Base-by-base conservation (phyloP, 2,113 vertebrate species). In the Xyliphius kryptos region DNA sequence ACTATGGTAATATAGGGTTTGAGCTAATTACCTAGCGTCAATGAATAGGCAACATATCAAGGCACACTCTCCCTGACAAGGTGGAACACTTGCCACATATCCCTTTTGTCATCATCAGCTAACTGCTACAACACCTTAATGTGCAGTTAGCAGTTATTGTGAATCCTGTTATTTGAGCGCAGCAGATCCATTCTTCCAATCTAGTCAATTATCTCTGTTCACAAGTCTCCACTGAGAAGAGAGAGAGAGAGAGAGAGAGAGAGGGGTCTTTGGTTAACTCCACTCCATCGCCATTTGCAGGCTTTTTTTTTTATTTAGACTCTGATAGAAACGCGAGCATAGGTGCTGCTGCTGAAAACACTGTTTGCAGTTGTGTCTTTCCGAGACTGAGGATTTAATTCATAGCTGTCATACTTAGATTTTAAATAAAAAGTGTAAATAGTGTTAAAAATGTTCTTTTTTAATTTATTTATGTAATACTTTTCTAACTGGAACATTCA, bases 1-100 rank as follows among this genome's bases (percentile, higher is more conserved):
- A 91, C 88, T 89, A 91, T 92, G 89, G 90, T 92, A 92, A 90
- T 92, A 92, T 85, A 90, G 89, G 89, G 89, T 92, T 92, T 88
- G 83, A 81, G 78, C 85, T 91, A 92, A 92, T 92, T 92, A 86
- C 89, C 85, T 83, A 87, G 84, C 86, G 85, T 86, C 85, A 82
- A 83, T 90, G 89, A 89, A 92, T 88, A 85, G 86, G 87, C 86
- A 60, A 85, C 85, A 87, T 81, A 85, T 89, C 82, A 86, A 88
- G 82, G 88, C 89, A 89, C 77, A 86, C 89, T 89, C 87, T 88
- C 85, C 87, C 86, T 91, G 89, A 91, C 91, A 92, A 90, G 87
- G 88, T 91, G 90, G 88, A 91, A 89, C 88, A 89, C 89, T 90
- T 87, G 88, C 88, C 86, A 89, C 85, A 83, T 88, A 89, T 89